Conservation (phyloP, 2,797 vertebrate genomes). For the Urocyon cinereoargenteus region DNA sequence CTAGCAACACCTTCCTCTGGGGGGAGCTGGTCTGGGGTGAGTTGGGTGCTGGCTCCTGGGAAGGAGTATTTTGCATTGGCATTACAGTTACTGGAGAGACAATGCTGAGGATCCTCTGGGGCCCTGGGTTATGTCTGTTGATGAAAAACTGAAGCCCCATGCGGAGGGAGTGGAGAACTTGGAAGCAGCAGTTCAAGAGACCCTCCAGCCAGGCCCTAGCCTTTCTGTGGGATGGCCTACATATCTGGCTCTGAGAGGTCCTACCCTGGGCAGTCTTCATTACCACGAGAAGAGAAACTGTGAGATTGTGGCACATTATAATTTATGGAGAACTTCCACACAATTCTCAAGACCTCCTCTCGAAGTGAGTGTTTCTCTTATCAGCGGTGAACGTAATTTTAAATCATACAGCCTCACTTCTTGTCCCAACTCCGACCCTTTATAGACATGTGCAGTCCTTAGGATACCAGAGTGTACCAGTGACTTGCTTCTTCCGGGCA, state of each 20-base stretch:
- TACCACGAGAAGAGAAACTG: not conserved
- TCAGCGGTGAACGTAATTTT: not conserved
- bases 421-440: not conserved
- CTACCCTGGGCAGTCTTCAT: not conserved
- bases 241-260: not conserved
- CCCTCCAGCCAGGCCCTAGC: not conserved
- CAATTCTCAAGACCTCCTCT: not conserved
- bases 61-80: not conserved
- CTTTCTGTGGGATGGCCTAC: not conserved
- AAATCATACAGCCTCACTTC: not conserved
- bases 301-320: accelerated
- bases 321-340: not conserved
- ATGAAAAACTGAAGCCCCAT: not conserved
- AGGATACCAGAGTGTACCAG: not conserved
- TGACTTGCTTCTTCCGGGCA: not conserved
- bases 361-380: not conserved
- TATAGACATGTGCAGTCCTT: not conserved
- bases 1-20: not conserved
- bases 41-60: not conserved
- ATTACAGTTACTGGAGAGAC: not conserved
- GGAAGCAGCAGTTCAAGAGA: not conserved
- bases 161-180: not conserved
- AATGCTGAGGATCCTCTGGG: not conserved
- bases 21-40: not conserved
- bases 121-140: not conserved